Conservation (phyloP, 2,888 invertebrate species). For the Odontocolon sp. region DNA sequence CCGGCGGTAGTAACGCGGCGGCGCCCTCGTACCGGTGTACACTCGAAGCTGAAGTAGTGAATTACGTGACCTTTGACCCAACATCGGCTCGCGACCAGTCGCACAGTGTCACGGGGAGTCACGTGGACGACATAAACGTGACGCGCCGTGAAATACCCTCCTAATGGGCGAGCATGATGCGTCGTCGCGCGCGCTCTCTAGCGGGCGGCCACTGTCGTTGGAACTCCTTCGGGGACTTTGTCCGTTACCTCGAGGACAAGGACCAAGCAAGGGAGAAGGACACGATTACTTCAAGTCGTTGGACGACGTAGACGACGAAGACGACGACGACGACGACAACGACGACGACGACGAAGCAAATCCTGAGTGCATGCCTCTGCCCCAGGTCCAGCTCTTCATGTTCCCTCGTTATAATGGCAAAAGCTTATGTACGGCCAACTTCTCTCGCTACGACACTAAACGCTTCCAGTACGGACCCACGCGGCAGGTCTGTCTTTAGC, state of each 20-base stretch:
- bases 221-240: slow-evolving; percentile 1
- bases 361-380: too few relatives aligned
- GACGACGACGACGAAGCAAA: too few relatives aligned
- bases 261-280: background rate
- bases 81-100: slow-evolving; percentile 64
- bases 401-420: too few relatives aligned
- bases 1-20: too few relatives aligned
- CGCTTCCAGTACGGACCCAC: too few relatives aligned
- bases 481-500: background rate
- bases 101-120: slow-evolving; percentile 74
- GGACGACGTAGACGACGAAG: too few relatives aligned
- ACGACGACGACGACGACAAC: too few relatives aligned
- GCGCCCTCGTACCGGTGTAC: too few relatives aligned
- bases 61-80: slow-evolving; percentile 72
- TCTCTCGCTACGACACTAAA: too few relatives aligned
- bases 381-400: too few relatives aligned
- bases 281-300: background rate
- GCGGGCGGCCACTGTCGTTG: slow-evolving; percentile 4
- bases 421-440: too few relatives aligned
- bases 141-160: slow-evolving; percentile 78
- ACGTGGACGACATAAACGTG: slow-evolving; percentile 78
- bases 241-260: background rate
- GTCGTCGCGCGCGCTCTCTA: slow-evolving; percentile 64
- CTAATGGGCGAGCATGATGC: slow-evolving; percentile 75
- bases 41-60: slow-evolving; percentile 65